These are phyloP conservation scores for Vicugna pacos DNA, from an alignment of 2,113 vertebrate genomes.

Conservation along the genomic window DNA sequence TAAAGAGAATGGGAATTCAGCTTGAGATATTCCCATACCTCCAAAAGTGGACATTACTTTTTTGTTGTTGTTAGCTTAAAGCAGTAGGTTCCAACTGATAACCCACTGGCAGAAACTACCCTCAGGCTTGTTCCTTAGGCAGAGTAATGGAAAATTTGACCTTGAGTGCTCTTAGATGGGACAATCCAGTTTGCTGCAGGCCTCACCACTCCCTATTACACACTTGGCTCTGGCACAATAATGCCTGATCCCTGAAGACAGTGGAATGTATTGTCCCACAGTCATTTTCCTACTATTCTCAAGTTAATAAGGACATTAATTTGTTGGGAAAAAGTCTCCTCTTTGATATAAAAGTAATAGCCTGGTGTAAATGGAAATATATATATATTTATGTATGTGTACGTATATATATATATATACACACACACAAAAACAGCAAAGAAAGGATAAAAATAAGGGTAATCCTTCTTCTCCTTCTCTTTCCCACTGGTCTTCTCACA, in stretches of 20 bases:
- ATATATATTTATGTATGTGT: too few relatives aligned
- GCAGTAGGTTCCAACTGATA: not conserved
- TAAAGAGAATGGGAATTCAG: not conserved
- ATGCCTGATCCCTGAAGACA: not conserved
- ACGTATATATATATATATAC: too few relatives aligned
- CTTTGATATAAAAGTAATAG: not conserved
- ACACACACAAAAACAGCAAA: not conserved
- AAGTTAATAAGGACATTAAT: not conserved
- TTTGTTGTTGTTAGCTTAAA: not conserved
- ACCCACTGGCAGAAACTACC: not conserved
- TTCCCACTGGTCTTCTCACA: not conserved
- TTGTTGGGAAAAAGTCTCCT: not conserved
- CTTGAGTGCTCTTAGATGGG: not conserved
- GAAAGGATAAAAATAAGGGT: not conserved
- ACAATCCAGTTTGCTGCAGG: accelerated
- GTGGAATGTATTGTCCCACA: not conserved
- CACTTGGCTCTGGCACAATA: not conserved
- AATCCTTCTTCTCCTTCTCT: accelerated
- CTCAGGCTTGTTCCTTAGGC: not conserved
- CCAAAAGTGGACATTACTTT: not conserved
- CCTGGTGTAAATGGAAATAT: not conserved
- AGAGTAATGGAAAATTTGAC: not conserved
- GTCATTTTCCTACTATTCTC: not conserved
- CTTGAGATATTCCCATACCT: not conserved
- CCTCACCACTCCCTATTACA: not conserved